These are phyloP conservation scores for Hartigia nigra DNA, from an alignment of 2,888 invertebrate genomes.

Conservation along the genomic window DNA sequence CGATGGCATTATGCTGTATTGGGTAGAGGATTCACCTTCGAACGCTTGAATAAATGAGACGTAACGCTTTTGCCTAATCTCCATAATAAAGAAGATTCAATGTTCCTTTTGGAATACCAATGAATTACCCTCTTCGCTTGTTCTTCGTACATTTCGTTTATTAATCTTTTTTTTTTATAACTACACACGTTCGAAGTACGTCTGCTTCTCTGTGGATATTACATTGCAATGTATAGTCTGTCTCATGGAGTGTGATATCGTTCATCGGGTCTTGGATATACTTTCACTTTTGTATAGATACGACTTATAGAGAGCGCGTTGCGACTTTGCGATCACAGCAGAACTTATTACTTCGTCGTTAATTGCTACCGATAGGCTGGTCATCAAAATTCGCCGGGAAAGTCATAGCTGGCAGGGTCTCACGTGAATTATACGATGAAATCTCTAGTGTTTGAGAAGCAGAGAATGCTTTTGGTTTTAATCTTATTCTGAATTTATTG, in stretches of 20 bases:
- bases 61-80: conserved; percentile 1
- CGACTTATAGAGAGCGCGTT: not conserved
- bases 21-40: not conserved
- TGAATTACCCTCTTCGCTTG: not conserved
- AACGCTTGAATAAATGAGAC: not conserved
- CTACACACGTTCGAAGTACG: not conserved
- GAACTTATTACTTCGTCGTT: not conserved
- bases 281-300: not conserved
- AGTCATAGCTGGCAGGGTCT: not conserved
- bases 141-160: not conserved
- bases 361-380: not conserved
- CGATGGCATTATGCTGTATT: not conserved
- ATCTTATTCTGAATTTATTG: not conserved
- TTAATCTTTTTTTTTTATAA: not conserved
- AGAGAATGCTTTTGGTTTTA: not conserved
- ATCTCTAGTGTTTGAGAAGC: not conserved
- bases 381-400: not conserved
- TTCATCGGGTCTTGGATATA: not conserved
- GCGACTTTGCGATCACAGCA: not conserved
- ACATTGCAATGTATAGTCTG: not conserved
- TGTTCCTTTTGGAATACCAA: not conserved
- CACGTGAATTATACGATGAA: not conserved
- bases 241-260: not conserved
- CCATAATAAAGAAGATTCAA: conserved; percentile 5
- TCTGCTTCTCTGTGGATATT: not conserved